Base-by-base conservation (phyloP, 2,797 vertebrate genomes). In the Cottoperca gobio region DNA sequence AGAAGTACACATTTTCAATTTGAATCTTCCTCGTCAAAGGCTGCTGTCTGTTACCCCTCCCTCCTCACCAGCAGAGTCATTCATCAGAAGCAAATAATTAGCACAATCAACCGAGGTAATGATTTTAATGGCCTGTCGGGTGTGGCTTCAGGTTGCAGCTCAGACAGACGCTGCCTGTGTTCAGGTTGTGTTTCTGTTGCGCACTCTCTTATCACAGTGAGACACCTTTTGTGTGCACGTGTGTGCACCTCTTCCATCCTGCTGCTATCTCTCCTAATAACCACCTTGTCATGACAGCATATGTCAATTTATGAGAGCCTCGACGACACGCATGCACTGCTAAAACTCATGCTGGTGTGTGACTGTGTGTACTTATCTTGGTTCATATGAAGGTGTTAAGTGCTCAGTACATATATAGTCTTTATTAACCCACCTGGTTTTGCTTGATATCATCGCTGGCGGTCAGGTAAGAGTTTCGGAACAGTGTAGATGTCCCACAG, bases 401-500 rank as follows among this genome's bases (percentile, higher is more conserved):
- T 23, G 21, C 60, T 55, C 19, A 16, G 12, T 19, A 12, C 11
- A 59, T 48, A 70, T 46, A 49, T 19, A 13, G 19, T 2, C 16
- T 24, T 33, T 8, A 40, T 42, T 43, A 33, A 66, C 90, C 92
- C 77, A 97, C 98, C 96, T 98, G 97, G 93, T 97, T 99, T 88
- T 96, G 97, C 93, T 99, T 99, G 91, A 98, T 95, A 87, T 99
- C 97, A 89, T 99, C 98, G 79, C 94, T 93, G 86, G 96, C 95
- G 0, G 97, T 96, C 89, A 97, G 95, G 76, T 99, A 99, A 0
- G 98, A 97, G 93, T 99, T 99, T 86, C 97, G 96, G 91, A 98
- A 99, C 92, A 99, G 95, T 40, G 97, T 97, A 21, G 97, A 97
- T 69, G 97, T 97, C 92, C 97, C 97, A 88, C 97, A 96, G 53